phyloP scores from a whole-genome alignment of 2,113 vertebrate species.

The Mesoclemmys tuberculata region DNA sequence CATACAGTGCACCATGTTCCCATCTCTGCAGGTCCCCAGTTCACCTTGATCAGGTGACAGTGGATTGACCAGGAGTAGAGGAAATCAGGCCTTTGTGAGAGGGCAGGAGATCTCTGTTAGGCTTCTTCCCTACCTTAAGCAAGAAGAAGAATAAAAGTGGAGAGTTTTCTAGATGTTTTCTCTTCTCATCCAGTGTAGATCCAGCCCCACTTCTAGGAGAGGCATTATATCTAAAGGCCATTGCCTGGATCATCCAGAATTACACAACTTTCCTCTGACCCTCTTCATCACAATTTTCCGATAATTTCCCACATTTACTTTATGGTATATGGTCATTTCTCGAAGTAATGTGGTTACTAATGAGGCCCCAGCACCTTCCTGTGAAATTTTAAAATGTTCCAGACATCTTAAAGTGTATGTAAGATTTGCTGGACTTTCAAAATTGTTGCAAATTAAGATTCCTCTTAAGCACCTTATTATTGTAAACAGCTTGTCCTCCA shows the following conservation, averaged over 20 bases:
- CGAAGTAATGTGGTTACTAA: neutral
- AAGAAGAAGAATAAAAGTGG: neutral
- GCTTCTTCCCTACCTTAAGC: neutral
- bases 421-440: neutral
- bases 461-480: neutral
- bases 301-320: neutral
- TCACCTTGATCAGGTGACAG: neutral
- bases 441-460: neutral
- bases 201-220: accelerated
- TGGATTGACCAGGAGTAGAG: neutral
- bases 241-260: neutral
- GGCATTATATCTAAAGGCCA: neutral
- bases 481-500: no score
- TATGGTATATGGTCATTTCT: neutral
- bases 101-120: neutral
- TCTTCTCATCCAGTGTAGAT: neutral
- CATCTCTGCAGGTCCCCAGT: neutral
- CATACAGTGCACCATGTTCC: neutral
- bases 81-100: neutral
- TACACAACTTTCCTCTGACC: neutral
- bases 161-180: neutral
- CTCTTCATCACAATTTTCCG: neutral
- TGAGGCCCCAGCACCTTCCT: neutral
- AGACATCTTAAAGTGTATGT: neutral
- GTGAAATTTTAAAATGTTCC: neutral